Base-by-base conservation (phyloP, 1,140 invertebrate genomes). In the Centruroides vittatus region DNA sequence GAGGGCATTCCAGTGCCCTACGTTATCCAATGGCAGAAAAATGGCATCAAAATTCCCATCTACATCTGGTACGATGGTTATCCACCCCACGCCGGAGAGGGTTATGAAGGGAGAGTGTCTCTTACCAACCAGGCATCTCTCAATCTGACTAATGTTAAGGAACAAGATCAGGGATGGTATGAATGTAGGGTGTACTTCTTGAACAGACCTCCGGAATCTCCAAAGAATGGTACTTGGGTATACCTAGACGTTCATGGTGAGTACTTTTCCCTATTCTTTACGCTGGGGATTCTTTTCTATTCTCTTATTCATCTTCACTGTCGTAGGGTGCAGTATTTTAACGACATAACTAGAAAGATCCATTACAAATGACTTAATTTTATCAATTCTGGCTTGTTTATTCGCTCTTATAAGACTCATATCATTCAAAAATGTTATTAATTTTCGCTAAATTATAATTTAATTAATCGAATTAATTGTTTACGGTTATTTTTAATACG, bases 1-100 rank as follows among this genome's bases (percentile, higher is more conserved):
- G 88, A 89, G 75, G 87, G 89, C 77, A 86, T 91, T 76, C 86
- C 88, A 70, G 89, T 93, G 77, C 89, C 91, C 76, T 94, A 94
- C 80, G 89, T 94, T 78, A 85, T 94, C 73, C 90, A 94, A 81
- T 96, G 92, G 92, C 88, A 93, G 84, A 94, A 93, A 84, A 91
- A 93, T 86, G 69, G 63, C 4, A 58, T 67, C 41, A 89, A 92
- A 77, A 87, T 92, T 76, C 89, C 91, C 66, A 92, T 94, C 75
- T 94, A 92, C 80, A 94, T 94, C 76, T 94, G 90, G 90, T 95
- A 94, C 81, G 89, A 93, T 77, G 90, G 88, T 72, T 95, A 95
- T 75, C 90, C 90, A 66, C 90, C 91, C 58, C 92, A 95, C 79
- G 88, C 86, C 70, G 90, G 86, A 66, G 87, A 90, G 70, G 89